Evolutionary conservation across 2,888 invertebrate genomes (phyloP).

Genomic region (Omphaloscelis lunosa): DNA sequence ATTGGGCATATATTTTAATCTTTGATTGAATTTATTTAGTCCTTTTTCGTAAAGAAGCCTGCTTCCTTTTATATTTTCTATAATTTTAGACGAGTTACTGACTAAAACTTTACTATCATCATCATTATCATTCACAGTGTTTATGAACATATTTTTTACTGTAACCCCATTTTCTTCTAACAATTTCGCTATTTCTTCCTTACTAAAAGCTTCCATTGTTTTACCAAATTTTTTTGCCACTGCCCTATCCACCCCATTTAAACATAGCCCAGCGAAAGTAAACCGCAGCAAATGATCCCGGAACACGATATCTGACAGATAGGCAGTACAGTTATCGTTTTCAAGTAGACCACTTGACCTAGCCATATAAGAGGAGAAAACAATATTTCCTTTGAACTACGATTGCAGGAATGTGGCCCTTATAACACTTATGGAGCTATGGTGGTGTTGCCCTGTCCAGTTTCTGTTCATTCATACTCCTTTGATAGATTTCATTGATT

Average conservation of each 20-base stretch:
- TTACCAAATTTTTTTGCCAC: background rate
- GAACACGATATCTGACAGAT: constrained; percentile 63
- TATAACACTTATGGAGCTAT: constrained; percentile 59
- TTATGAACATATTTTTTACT: background rate
- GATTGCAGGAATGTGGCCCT: constrained; percentile 63
- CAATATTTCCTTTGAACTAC: constrained; percentile 70
- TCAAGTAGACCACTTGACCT: constrained; percentile 71
- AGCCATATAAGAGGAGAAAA: constrained; percentile 75
- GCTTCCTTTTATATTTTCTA: background rate
- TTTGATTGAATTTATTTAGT: background rate
- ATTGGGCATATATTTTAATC: no score
- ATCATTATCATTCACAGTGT: background rate
- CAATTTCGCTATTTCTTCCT: background rate
- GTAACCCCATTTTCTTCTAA: background rate
- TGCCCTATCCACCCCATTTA: constrained; percentile 22
- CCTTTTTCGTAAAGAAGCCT: background rate
- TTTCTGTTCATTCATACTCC: constrained; percentile 67
- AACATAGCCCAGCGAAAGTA: constrained; percentile 52
- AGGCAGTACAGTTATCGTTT: constrained; percentile 63
- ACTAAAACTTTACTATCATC: background rate
- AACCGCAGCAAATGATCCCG: constrained; percentile 59
- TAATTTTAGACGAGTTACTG: background rate
- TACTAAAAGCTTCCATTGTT: background rate
- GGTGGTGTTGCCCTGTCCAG: constrained; percentile 44
- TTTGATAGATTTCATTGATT: constrained; percentile 74